These are phyloP conservation scores for Erebia ligea DNA, from an alignment of 2,888 invertebrate species.

Conservation along the genomic window DNA sequence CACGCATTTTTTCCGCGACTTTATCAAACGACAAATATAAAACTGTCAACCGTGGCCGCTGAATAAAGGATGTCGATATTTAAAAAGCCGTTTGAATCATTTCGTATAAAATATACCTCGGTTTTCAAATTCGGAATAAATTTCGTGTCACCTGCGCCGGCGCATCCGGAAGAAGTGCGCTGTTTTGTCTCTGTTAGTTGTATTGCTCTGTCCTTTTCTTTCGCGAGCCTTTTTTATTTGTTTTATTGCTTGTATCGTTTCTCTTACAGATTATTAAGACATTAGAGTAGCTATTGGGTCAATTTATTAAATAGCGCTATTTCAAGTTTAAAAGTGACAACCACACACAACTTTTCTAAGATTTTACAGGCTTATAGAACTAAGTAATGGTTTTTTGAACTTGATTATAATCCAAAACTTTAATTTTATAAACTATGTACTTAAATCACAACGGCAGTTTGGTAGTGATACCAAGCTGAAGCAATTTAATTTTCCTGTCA, in stretches of 20 bases:
- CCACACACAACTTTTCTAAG: too few relatives aligned
- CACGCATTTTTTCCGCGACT: conserved; percentile 66
- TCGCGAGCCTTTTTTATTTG: conserved; percentile 46
- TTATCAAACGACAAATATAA: conserved; percentile 79
- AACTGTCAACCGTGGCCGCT: conserved; percentile 77
- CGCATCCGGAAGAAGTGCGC: conserved; percentile 77
- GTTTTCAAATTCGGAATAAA: conserved; percentile 83
- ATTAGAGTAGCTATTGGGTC: neutral
- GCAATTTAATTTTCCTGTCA: too few relatives aligned
- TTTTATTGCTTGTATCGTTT: conserved; percentile 64
- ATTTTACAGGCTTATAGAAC: too few relatives aligned
- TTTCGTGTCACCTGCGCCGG: conserved; percentile 81
- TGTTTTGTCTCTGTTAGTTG: conserved; percentile 47
- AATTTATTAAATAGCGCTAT: neutral
- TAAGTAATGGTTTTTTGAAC: too few relatives aligned
- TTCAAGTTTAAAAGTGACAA: too few relatives aligned
- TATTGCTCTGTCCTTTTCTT: conserved; percentile 53
- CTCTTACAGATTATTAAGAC: conserved; percentile 35
- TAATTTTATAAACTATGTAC: neutral
- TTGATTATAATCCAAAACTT: neutral
- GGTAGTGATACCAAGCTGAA: too few relatives aligned
- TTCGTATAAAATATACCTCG: conserved; percentile 79
- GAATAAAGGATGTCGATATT: conserved; percentile 80
- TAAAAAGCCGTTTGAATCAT: conserved; percentile 81
- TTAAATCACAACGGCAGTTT: neutral